Evolutionary conservation across 1,140 invertebrate species (phyloP).

Genomic region (Trissolcus basalis): DNA sequence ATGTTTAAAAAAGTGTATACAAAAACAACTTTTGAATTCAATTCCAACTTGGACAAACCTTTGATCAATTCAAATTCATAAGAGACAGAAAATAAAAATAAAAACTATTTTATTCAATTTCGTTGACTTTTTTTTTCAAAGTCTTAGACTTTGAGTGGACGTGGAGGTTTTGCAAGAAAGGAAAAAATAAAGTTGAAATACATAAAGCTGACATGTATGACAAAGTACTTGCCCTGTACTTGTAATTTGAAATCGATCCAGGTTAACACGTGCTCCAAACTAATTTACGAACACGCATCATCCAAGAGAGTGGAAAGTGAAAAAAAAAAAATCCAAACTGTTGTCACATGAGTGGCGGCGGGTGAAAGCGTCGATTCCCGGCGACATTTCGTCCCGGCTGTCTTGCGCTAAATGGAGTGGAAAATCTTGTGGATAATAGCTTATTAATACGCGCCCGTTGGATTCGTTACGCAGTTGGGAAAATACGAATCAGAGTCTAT

Average conservation of each 20-base stretch:
- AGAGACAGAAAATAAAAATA: not conserved
- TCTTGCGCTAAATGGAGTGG: conserved; percentile 60
- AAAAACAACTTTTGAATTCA: conserved; percentile 32
- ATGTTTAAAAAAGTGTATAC: conserved; percentile 20
- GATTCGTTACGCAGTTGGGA: conserved; percentile 60
- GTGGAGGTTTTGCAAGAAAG: too few relatives aligned
- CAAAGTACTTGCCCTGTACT: not conserved
- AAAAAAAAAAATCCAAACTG: conserved; percentile 14
- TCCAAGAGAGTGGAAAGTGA: not conserved
- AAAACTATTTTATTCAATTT: not conserved
- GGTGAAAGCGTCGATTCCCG: conserved; percentile 54
- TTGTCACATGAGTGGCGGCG: conserved; percentile 27
- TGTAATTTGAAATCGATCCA: not conserved
- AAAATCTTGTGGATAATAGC: conserved; percentile 64
- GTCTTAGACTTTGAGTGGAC: too few relatives aligned
- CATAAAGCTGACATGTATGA: not conserved
- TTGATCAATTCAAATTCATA: not conserved
- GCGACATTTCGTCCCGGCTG: conserved; percentile 41
- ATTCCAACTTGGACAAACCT: not conserved
- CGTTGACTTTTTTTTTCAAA: too few relatives aligned
- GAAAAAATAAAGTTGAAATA: too few relatives aligned
- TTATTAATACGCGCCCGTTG: conserved; percentile 63
- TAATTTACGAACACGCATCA: conserved; percentile 40
- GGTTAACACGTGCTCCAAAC: conserved; percentile 15
- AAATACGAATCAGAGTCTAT: conserved; percentile 11